These are phyloP conservation scores for Siphlonurus alternatus DNA, from an alignment of 2,888 invertebrate genomes.

Conservation along the genomic window DNA sequence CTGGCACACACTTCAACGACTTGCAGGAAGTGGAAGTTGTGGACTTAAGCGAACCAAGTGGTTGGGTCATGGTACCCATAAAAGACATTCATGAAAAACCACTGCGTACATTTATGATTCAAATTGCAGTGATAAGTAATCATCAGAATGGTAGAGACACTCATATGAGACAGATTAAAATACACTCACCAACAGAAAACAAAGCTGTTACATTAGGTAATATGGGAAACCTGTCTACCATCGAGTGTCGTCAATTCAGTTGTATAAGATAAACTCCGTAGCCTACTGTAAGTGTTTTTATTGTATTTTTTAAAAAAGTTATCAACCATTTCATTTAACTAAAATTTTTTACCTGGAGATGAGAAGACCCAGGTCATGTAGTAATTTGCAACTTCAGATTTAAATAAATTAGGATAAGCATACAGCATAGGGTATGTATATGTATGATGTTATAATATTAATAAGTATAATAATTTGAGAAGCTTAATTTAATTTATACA, in stretches of 20 bases:
- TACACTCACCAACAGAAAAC: slow-evolving; percentile 60
- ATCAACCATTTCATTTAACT: not conserved
- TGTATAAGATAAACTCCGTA: slow-evolving; percentile 61
- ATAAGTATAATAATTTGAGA: too few species aligned
- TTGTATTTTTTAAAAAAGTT: not conserved
- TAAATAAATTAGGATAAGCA: too few species aligned
- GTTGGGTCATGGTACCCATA: slow-evolving; percentile 90
- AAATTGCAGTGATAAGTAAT: slow-evolving; percentile 91
- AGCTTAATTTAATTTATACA: too few species aligned
- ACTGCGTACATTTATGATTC: slow-evolving; percentile 89
- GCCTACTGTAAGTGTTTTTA: not conserved
- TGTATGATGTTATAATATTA: too few species aligned
- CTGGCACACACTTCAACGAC: slow-evolving; percentile 93
- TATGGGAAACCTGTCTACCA: slow-evolving; percentile 57
- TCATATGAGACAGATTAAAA: slow-evolving; percentile 92
- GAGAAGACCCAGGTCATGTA: too few species aligned
- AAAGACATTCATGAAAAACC: slow-evolving; percentile 73
- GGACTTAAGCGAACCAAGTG: slow-evolving; percentile 84
- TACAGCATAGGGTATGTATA: too few species aligned
- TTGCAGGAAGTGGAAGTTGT: slow-evolving; percentile 89
- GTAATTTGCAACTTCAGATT: too few species aligned
- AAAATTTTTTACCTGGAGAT: too few species aligned
- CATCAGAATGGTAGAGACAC: slow-evolving; percentile 99
- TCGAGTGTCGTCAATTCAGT: slow-evolving; percentile 65
- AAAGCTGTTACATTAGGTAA: slow-evolving; percentile 23